Conservation (phyloP, 2,888 invertebrate species). For the Acheta domesticus region DNA sequence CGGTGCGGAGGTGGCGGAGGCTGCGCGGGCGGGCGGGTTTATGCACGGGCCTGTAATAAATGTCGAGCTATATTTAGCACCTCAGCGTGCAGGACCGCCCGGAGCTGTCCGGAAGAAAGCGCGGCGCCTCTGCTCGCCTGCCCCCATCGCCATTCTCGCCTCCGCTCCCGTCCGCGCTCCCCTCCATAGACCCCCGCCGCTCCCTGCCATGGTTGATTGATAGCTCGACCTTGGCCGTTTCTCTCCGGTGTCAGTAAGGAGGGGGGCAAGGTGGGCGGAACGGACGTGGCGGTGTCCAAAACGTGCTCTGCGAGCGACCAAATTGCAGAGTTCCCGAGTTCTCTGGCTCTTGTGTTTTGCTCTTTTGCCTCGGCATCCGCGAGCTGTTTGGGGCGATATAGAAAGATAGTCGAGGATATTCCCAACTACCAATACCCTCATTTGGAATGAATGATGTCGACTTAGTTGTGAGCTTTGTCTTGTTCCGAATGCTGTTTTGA, state of each 20-base stretch:
- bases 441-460: too few relatives aligned
- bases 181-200: background rate
- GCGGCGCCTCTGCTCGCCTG: background rate
- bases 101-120: slow-evolving; percentile 5
- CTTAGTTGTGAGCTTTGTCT: too few relatives aligned
- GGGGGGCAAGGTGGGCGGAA: background rate
- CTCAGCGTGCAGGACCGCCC: slow-evolving; percentile 3
- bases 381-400: too few relatives aligned
- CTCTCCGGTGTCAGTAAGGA: background rate
- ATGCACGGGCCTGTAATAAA: background rate
- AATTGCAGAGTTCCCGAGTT: too few relatives aligned
- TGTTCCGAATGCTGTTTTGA: too few relatives aligned
- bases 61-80: slow-evolving; percentile 10
- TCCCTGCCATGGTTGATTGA: background rate
- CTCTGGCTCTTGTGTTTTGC: too few relatives aligned
- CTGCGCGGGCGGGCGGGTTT: background rate
- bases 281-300: background rate
- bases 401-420: too few relatives aligned
- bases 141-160: too few relatives aligned
- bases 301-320: too few relatives aligned
- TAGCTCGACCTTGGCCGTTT: slow-evolving; percentile 18
- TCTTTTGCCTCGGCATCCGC: too few relatives aligned
- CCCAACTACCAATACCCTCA: too few relatives aligned
- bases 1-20: background rate
- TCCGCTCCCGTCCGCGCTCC: background rate